A percentile compares a stretch with the other conserved stretches of the same genome.
phyloP scores from a whole-genome alignment of 2,113 vertebrate genomes.

The Tetrao urogallus region DNA sequence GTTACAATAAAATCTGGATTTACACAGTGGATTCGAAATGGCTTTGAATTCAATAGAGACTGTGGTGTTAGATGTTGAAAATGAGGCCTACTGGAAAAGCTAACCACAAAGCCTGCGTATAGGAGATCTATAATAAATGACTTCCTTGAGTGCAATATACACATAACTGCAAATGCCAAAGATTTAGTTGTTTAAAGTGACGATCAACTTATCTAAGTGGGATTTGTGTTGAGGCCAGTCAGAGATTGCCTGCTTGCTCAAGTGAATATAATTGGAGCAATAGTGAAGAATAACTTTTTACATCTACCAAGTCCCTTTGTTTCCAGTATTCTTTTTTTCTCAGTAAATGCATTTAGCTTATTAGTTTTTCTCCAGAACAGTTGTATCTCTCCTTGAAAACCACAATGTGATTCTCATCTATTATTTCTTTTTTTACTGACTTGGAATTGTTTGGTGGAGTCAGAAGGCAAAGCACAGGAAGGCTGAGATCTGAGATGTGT shows the following conservation, averaged over 20 bases:
- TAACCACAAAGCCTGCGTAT: not conserved
- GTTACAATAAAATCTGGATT: not conserved
- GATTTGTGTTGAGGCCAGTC: not conserved
- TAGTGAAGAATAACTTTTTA: not conserved
- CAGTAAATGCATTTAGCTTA: not conserved
- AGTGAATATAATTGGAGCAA: not conserved
- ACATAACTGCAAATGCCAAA: not conserved
- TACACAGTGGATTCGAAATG: not conserved
- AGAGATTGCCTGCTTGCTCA: not conserved
- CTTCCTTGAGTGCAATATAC: not conserved
- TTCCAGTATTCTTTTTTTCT: not conserved
- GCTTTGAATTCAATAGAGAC: not conserved
- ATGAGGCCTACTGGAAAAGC: not conserved
- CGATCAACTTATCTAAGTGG: not conserved
- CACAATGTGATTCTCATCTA: not conserved
- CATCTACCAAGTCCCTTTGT: not conserved
- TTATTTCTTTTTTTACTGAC: not conserved
- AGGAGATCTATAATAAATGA: not conserved
- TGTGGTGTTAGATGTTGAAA: not conserved
- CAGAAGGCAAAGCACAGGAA: not conserved
- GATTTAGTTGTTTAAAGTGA: conserved; percentile 1
- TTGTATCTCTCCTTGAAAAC: not conserved
- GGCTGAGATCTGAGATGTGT: not conserved
- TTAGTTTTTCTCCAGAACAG: not conserved
- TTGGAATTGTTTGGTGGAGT: not conserved